Conservation (phyloP, 2,797 vertebrate species). For the Sebastes kiyomatsui region DNA sequence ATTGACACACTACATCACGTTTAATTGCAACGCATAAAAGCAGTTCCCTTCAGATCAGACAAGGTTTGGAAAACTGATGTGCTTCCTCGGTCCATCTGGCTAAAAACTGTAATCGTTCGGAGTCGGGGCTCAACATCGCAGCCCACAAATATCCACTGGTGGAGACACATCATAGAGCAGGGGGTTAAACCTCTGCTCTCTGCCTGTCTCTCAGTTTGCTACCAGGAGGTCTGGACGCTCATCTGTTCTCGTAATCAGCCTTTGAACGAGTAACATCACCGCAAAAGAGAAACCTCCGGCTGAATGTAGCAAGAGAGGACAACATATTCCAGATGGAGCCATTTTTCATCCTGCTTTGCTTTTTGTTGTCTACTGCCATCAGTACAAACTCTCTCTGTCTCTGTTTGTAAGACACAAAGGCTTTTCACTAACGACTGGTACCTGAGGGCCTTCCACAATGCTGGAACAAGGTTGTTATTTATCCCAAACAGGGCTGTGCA, state of each 20-base stretch:
- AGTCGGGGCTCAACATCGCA: slow-evolving; percentile 29
- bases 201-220: slow-evolving; percentile 23
- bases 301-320: slow-evolving; percentile 21
- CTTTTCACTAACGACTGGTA: slow-evolving; percentile 53
- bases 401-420: slow-evolving; percentile 48
- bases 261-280: slow-evolving; percentile 47
- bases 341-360: slow-evolving; percentile 26
- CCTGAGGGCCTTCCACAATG: slow-evolving; percentile 53
- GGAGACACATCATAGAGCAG: slow-evolving; percentile 29
- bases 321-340: slow-evolving; percentile 60
- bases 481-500: slow-evolving; percentile 34
- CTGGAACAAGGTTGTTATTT: slow-evolving; percentile 57
- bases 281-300: slow-evolving; percentile 41
- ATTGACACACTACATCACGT: slow-evolving; percentile 65
- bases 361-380: slow-evolving; percentile 17
- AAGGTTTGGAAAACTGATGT: slow-evolving; percentile 40
- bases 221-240: slow-evolving; percentile 51
- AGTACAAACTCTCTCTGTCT: slow-evolving; percentile 1
- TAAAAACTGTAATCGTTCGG: slow-evolving; percentile 30
- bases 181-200: slow-evolving; percentile 22
- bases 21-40: slow-evolving; percentile 60
- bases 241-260: slow-evolving; percentile 64
- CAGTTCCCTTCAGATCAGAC: slow-evolving; percentile 52
- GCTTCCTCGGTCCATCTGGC: slow-evolving; percentile 29
- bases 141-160: slow-evolving; percentile 44